phyloP scores from a whole-genome alignment of 2,113 vertebrate genomes.

The Eidolon helvum region DNA sequence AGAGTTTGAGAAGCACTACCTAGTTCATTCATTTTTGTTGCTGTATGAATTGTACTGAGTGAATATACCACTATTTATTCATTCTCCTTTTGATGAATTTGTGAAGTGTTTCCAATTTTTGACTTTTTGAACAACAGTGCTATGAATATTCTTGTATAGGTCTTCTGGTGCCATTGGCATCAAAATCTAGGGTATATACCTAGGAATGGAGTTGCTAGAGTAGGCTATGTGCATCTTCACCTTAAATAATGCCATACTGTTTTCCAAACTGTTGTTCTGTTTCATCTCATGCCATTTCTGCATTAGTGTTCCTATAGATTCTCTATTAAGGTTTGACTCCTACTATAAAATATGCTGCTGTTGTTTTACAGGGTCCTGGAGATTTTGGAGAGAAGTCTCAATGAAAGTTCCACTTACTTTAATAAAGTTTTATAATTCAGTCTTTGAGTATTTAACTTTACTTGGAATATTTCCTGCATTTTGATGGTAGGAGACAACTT shows the following conservation, averaged over 20 bases:
- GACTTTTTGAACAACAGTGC: neutral
- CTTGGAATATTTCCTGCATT: neutral
- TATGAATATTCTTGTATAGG: neutral
- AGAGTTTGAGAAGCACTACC: neutral
- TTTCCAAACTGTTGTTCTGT: neutral
- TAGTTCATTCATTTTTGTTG: neutral
- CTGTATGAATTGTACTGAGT: neutral
- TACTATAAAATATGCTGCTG: neutral
- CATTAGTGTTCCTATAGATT: neutral
- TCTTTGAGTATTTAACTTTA: neutral
- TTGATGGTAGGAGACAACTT: neutral
- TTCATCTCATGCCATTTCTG: neutral
- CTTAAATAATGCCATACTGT: neutral
- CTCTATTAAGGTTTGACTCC: neutral
- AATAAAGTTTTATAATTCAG: neutral
- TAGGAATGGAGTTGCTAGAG: neutral
- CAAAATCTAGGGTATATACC: neutral
- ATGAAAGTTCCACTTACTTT: neutral
- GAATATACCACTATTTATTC: neutral
- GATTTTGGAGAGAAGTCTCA: neutral
- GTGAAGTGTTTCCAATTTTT: neutral
- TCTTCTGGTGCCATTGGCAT: neutral
- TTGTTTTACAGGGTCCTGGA: neutral
- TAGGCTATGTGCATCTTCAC: neutral
- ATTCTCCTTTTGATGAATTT: constrained; percentile 10